Conservation (phyloP, 1,140 invertebrate species). For the Sesamia nonagrioides region DNA sequence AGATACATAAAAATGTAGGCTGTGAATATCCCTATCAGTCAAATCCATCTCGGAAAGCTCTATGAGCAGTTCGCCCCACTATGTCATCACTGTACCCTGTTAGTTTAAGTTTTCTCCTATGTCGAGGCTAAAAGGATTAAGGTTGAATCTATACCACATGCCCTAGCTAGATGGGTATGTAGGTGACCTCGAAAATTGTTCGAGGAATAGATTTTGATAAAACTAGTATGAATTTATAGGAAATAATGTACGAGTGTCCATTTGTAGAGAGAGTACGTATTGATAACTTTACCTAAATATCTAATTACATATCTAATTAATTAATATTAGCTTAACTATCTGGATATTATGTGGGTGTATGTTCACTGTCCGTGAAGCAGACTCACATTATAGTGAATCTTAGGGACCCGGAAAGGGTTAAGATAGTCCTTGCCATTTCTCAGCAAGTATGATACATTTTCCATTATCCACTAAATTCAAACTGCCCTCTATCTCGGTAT, state of each 20-base stretch:
- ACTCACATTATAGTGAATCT: too few species aligned
- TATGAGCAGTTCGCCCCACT: not conserved
- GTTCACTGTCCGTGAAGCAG: too few species aligned
- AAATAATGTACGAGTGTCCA: too few species aligned
- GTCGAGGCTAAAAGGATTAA: conserved; percentile 23
- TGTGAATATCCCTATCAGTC: not conserved
- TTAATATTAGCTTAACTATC: too few species aligned
- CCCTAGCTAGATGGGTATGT: not conserved
- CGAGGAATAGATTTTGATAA: not conserved
- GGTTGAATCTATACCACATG: not conserved
- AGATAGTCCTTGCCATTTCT: not conserved
- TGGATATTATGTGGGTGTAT: too few species aligned
- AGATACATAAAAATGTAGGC: not conserved
- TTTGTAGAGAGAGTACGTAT: too few species aligned
- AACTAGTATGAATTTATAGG: not conserved
- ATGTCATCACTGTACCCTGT: not conserved
- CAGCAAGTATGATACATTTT: not conserved
- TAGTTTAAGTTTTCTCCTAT: conserved; percentile 7
- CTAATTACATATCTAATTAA: too few species aligned
- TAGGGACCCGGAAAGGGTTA: not conserved
- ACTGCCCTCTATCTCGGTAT: not conserved
- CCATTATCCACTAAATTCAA: not conserved
- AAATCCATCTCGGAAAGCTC: not conserved
- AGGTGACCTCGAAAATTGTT: not conserved
- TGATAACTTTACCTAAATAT: too few species aligned